Evolutionary conservation across 2,113 vertebrate genomes (phyloP).

Genomic region (Chlorocebus sabaeus): DNA sequence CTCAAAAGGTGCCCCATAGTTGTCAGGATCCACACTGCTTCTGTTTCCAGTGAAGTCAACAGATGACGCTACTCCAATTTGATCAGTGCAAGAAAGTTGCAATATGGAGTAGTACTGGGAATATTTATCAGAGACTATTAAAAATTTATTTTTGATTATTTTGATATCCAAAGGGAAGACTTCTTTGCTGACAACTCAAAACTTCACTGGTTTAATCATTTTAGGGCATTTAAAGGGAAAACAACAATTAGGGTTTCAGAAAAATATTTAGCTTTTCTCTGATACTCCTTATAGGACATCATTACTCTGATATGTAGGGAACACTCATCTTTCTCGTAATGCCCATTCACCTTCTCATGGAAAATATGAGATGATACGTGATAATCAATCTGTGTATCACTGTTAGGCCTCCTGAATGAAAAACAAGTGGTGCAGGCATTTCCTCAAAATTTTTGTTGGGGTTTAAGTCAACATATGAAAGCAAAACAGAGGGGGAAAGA

Average conservation of each 20-base stretch:
- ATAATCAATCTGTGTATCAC: not conserved
- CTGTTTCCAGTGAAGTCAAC: not conserved
- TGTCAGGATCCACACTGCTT: not conserved
- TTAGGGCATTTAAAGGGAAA: not conserved
- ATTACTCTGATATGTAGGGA: not conserved
- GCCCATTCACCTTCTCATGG: not conserved
- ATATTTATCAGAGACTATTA: not conserved
- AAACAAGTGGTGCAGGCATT: not conserved
- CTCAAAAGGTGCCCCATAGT: not conserved
- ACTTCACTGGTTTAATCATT: not conserved
- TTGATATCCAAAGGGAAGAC: not conserved
- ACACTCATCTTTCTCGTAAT: not conserved
- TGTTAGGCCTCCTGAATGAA: not conserved
- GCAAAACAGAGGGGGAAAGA: not conserved
- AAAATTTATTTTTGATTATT: not conserved
- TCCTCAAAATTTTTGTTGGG: not conserved
- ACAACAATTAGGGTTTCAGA: not conserved
- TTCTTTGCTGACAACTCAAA: not conserved
- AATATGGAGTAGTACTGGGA: rapidly evolving
- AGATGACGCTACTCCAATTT: not conserved
- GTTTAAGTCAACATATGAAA: constrained; percentile 1
- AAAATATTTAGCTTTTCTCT: not conserved
- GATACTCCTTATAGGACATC: not conserved
- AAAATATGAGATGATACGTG: rapidly evolving
- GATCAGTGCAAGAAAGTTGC: not conserved